phyloP scores from a whole-genome alignment of 2,888 invertebrate genomes.

The Slavum lentiscoides region DNA sequence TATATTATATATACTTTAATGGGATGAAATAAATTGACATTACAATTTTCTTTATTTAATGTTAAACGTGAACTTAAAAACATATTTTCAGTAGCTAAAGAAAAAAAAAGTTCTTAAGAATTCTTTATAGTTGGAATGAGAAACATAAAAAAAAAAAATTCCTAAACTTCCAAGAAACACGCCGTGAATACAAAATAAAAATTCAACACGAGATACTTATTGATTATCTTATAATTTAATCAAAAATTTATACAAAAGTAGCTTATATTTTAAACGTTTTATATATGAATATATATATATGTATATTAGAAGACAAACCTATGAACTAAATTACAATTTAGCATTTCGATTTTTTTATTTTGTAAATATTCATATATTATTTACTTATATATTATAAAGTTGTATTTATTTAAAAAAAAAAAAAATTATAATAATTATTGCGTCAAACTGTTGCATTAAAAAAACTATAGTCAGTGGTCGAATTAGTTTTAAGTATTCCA shows the following conservation, averaged over 20 bases:
- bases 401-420: slow-evolving; percentile 32
- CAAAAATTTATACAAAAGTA: slow-evolving; percentile 53
- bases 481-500: slow-evolving; percentile 50
- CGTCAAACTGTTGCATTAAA: slow-evolving; percentile 24
- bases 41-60: slow-evolving; percentile 24
- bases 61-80: slow-evolving; percentile 48
- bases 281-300: slow-evolving; percentile 20
- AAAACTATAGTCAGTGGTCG: slow-evolving; percentile 44
- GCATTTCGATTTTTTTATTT: slow-evolving; percentile 26
- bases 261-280: slow-evolving; percentile 48
- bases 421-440: slow-evolving; percentile 25
- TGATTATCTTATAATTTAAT: slow-evolving; percentile 52
- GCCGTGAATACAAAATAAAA: slow-evolving; percentile 44
- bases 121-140: slow-evolving; percentile 46
- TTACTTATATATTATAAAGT: slow-evolving; percentile 46
- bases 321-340: slow-evolving; percentile 50
- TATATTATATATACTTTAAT: slow-evolving; percentile 40
- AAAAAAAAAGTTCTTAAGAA: slow-evolving; percentile 22
- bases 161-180: slow-evolving; percentile 46
- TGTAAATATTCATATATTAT: slow-evolving; percentile 43
- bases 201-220: slow-evolving; percentile 42
- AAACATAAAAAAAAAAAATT: slow-evolving; percentile 41
- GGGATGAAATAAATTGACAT: slow-evolving; percentile 44
- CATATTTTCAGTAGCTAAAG: slow-evolving; percentile 52
- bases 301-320: slow-evolving; percentile 49